Base-by-base conservation (phyloP, 2,113 vertebrate genomes). In the Sinocyclocheilus grahami region DNA sequence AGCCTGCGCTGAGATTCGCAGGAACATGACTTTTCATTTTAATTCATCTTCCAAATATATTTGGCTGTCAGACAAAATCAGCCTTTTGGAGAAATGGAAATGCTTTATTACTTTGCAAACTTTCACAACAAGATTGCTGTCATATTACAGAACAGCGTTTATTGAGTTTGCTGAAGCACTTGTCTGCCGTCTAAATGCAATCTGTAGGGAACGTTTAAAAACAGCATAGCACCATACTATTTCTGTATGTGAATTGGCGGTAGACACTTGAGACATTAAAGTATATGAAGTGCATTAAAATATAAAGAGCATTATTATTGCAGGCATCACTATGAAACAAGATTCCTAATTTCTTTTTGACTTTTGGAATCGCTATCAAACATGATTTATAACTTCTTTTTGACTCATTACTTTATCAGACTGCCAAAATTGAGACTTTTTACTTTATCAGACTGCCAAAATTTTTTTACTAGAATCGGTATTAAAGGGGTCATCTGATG, bases 71-170 rank as follows among this genome's bases (percentile, higher is more conserved):
- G 60, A 13, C 3, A 16, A 81, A 63, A 81, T 46, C 58, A 42
- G 12, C 78, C 78, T 4, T 81, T 63, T 81, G 78, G 78, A 16
- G 78, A 65, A 65, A 81, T 46, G 60, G 37, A 65, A 65, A 65
- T 81, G 58, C 11, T 42, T 81, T 81, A 65, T 65, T 65, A 46
- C 58, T 80, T 63, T 0, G 22, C 58, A 58, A 37, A 79, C 33
- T 80, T 37, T 39, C 55, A 39, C 33, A 39, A 53, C 18, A 24
- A 24, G 12, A 80, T 62, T 14, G 33, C 58, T 79, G 55, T 42
- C 33, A 62, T 24, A 75, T 72, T 39, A 72, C 33, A 39, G 69
- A 48, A n/a, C 72, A 48, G 42, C 3, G 72, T 75, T 72, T 39
- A 72, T 39, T 39, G 69, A 42, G 33, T 39, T 75, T 48, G 42